Evolutionary conservation across 2,113 vertebrate species (phyloP), one percentile per base, ranked within the genome.

Genomic region (Lophotis ruficrista): DNA sequence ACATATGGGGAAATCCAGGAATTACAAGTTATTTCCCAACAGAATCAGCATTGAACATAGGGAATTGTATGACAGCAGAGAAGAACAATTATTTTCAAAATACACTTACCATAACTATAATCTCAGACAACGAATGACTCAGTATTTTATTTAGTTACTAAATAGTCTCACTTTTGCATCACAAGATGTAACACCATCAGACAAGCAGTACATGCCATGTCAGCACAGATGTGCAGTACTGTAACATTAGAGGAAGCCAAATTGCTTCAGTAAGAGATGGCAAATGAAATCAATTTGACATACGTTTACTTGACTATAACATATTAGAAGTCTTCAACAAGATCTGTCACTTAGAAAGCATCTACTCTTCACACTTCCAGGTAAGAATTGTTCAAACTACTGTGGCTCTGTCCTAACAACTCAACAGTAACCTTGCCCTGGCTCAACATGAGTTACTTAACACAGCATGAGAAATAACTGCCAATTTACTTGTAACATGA

Each of bases 181-280:
- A 48, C 31, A 70, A 56, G 9, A 47, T 22, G 11, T 66, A 82
- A 54, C 25, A 73, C 13, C 79, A 77, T 25, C 47, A 45, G 19
- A 60, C 9, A 68, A 23, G 31, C 9, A 14, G 25, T 53, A 70
- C 4, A 8, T 21, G 33, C 27, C 7, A 0, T 1, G 3, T 9
- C 0, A 0, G 54, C 50, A 83, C 25, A 71, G 35, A 62, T 0
- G 0, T 12, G 21, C 14, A 51, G 22, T 28, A 61, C 30, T 35
- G 3, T 13, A 68, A 75, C 33, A 64, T 41, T 35, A 53, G 9
- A 64, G 38, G 45, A 89, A 57, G 79, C 6, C 57, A 79, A 87
- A 82, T 3, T 79, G 41, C 30, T 85, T 82, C 48, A 83, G 25
- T 41, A 71, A 79, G 38, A 68, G 48, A 87, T 3, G 0, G 7